Conservation (phyloP, 2,113 vertebrate genomes). For the Nibea albiflora region DNA sequence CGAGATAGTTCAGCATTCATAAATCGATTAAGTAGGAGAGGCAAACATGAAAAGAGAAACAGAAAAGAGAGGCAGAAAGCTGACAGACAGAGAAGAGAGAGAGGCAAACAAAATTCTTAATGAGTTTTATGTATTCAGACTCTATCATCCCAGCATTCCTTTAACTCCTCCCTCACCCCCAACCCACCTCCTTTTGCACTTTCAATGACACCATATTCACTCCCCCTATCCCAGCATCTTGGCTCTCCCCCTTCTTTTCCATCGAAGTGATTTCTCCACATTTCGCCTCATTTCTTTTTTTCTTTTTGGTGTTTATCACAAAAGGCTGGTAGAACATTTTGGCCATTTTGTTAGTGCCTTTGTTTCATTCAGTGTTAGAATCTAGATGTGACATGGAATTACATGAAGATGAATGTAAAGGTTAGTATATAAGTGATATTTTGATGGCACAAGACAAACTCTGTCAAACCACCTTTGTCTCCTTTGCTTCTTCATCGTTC, state of each 20-base stretch:
- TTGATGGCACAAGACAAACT: neutral
- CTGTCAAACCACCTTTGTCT: neutral
- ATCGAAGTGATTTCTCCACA: constrained; percentile 14
- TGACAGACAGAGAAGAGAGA: constrained; percentile 19
- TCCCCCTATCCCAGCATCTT: constrained; percentile 27
- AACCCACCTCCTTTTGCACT: constrained; percentile 50
- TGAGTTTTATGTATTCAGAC: constrained; percentile 44
- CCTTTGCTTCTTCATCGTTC: neutral
- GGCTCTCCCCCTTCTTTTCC: constrained; percentile 44
- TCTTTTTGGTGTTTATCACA: constrained; percentile 7
- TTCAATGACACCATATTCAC: constrained; percentile 52
- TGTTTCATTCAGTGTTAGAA: neutral
- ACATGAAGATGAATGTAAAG: neutral
- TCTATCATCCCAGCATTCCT: constrained; percentile 56
- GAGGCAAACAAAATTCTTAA: constrained; percentile 33
- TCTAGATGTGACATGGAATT: neutral
- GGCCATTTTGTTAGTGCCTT: neutral
- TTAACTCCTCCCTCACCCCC: constrained; percentile 37
- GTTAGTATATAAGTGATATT: neutral
- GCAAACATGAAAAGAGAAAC: neutral
- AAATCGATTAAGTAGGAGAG: constrained; percentile 2
- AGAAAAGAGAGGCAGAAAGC: neutral
- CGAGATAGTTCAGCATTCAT: neutral
- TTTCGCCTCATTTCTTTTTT: constrained; percentile 15
- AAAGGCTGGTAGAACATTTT: neutral